Conservation (phyloP, 2,113 vertebrate species). For the Nothocercus nigrocapillus region DNA sequence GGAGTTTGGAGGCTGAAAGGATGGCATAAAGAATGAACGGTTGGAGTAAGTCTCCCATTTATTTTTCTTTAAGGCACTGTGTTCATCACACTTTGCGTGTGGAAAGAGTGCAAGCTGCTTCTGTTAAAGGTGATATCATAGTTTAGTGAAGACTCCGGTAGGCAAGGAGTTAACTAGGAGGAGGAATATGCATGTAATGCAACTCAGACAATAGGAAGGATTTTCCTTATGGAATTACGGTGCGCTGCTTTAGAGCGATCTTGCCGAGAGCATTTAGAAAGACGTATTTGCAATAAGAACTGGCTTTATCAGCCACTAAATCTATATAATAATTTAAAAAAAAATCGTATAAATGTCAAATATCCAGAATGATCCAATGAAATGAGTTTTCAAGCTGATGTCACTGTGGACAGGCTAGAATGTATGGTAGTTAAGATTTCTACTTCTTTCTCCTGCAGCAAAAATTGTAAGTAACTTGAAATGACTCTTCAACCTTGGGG, state of each 20-base stretch:
- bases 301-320: slow-evolving; percentile 1
- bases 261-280: slow-evolving; percentile 50
- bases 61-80: neutral
- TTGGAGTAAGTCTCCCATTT: neutral
- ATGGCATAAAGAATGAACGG: slow-evolving; percentile 29
- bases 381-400: slow-evolving; percentile 71
- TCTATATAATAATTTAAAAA: neutral
- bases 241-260: slow-evolving; percentile 25
- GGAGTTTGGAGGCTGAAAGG: neutral
- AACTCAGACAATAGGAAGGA: slow-evolving; percentile 95
- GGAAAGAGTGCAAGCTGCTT: slow-evolving; percentile 60
- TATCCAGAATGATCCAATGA: slow-evolving; percentile 53
- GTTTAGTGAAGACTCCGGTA: slow-evolving; percentile 43
- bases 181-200: slow-evolving; percentile 89
- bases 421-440: slow-evolving; percentile 25
- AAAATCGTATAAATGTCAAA: slow-evolving; percentile 31
- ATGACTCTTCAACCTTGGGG: neutral
- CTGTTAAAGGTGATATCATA: slow-evolving; percentile 60
- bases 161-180: slow-evolving; percentile 83
- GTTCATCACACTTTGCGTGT: neutral
- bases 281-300: slow-evolving; percentile 30
- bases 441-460: slow-evolving; percentile 45
- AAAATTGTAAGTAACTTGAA: slow-evolving; percentile 44
- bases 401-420: slow-evolving; percentile 55
- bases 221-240: slow-evolving; percentile 83